A percentile compares a stretch with the other conserved stretches of the same genome.
These are phyloP conservation scores for Petrocephalus schoutedeni DNA, from an alignment of 2,797 vertebrate genomes.

Conservation along the genomic window DNA sequence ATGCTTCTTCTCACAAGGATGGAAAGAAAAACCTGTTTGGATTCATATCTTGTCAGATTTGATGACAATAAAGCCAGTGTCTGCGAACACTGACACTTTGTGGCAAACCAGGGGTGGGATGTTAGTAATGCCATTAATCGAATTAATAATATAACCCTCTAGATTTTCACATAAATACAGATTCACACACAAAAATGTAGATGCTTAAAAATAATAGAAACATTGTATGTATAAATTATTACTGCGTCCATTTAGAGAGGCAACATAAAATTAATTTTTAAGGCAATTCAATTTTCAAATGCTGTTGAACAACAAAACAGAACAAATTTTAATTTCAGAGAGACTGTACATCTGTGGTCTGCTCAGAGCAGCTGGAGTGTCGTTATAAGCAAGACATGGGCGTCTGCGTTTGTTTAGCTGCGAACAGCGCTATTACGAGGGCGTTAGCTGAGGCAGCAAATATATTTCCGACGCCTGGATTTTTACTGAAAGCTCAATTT, in stretches of 20 bases:
- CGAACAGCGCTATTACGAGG: slow-evolving; percentile 39
- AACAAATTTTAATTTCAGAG: background rate
- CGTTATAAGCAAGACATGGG: background rate
- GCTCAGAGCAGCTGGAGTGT: background rate
- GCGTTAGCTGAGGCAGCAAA: slow-evolving; percentile 59
- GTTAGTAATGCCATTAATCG: background rate
- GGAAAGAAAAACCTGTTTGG: background rate
- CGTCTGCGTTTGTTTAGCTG: slow-evolving; percentile 41
- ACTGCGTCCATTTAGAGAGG: background rate
- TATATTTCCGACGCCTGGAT: slow-evolving; percentile 53
- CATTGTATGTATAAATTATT: background rate
- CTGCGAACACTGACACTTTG: background rate
- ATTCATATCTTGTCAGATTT: background rate
- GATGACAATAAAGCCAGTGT: background rate
- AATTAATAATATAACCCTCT: background rate
- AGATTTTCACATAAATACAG: background rate
- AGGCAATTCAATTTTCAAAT: background rate
- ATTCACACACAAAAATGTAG: background rate
- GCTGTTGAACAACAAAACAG: background rate
- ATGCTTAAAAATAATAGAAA: background rate
- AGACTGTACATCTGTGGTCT: background rate
- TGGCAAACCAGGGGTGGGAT: background rate
- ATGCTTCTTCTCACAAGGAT: background rate
- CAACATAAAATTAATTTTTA: background rate
- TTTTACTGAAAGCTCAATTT: slow-evolving; percentile 71